Conservation (phyloP, 2,888 invertebrate species). For the Spisula solida region DNA sequence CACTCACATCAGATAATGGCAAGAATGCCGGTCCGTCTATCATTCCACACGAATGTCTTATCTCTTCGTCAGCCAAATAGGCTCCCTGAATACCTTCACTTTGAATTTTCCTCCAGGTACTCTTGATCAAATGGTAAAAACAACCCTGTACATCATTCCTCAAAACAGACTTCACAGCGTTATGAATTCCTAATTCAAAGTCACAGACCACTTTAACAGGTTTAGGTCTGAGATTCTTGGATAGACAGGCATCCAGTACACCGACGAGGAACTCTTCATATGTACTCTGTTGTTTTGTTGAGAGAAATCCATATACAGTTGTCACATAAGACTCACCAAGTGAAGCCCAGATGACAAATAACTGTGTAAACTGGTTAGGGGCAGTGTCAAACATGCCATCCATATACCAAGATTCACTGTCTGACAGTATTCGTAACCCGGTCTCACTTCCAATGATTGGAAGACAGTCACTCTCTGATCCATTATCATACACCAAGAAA, state of each 20-base stretch:
- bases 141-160: conserved; percentile 31
- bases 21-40: conserved; percentile 34
- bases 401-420: conserved; percentile 8
- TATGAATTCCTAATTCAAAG: conserved; percentile 48
- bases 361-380: conserved; percentile 35
- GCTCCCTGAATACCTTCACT: conserved; percentile 17
- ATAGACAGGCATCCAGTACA: not conserved
- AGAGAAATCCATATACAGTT: conserved; percentile 29
- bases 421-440: not conserved
- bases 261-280: conserved; percentile 27
- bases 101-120: conserved; percentile 51
- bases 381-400: conserved; percentile 16
- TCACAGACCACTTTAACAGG: conserved; percentile 32
- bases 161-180: conserved; percentile 40
- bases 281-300: not conserved
- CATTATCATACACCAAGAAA: conserved; percentile 16
- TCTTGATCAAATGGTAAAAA: conserved; percentile 59
- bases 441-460: not conserved
- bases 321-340: conserved; percentile 11
- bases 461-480: not conserved
- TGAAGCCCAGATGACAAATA: conserved; percentile 35
- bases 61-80: conserved; percentile 33
- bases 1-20: not conserved
- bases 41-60: conserved; percentile 21
- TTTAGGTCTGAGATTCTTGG: not conserved